These are phyloP conservation scores for Acanthosepion lycidas DNA, from an alignment of 2,888 invertebrate species.

Conservation along the genomic window DNA sequence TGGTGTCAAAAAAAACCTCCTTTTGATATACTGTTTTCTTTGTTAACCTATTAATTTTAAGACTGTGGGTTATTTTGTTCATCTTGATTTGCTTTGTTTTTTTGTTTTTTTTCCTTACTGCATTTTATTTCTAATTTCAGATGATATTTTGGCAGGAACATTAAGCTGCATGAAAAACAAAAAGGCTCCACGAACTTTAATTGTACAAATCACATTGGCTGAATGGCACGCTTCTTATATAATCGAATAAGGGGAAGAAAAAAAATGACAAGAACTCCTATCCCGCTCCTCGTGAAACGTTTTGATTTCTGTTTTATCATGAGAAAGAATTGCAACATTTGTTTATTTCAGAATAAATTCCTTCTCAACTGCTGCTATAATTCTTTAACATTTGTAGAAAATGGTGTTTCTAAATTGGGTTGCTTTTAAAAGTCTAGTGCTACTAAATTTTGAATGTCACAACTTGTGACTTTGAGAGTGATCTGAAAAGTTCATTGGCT, in stretches of 20 bases:
- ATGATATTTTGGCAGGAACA: conserved; percentile 80
- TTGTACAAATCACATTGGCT: conserved; percentile 80
- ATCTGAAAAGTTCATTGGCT: too few relatives aligned
- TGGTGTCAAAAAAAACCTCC: too few relatives aligned
- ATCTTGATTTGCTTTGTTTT: neutral
- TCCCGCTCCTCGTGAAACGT: too few relatives aligned
- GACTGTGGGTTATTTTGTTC: neutral
- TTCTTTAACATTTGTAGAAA: neutral
- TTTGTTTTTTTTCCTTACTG: conserved; percentile 34
- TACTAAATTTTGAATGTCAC: too few relatives aligned
- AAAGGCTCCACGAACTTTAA: conserved; percentile 84
- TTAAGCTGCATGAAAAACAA: conserved; percentile 84
- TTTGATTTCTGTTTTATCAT: too few relatives aligned
- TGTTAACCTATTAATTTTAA: too few relatives aligned
- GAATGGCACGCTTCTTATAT: conserved; percentile 53
- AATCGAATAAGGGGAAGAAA: conserved; percentile 52
- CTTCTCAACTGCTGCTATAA: neutral
- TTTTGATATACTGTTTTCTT: too few relatives aligned
- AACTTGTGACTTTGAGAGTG: too few relatives aligned
- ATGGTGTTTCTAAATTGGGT: too few relatives aligned
- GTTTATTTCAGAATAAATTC: neutral
- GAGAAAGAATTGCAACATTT: too few relatives aligned
- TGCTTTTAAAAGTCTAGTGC: too few relatives aligned
- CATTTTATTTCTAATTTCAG: conserved; percentile 74
- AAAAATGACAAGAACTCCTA: too few relatives aligned